These are phyloP conservation scores for Salminus brasiliensis DNA, from an alignment of 2,113 vertebrate species.

Conservation along the genomic window DNA sequence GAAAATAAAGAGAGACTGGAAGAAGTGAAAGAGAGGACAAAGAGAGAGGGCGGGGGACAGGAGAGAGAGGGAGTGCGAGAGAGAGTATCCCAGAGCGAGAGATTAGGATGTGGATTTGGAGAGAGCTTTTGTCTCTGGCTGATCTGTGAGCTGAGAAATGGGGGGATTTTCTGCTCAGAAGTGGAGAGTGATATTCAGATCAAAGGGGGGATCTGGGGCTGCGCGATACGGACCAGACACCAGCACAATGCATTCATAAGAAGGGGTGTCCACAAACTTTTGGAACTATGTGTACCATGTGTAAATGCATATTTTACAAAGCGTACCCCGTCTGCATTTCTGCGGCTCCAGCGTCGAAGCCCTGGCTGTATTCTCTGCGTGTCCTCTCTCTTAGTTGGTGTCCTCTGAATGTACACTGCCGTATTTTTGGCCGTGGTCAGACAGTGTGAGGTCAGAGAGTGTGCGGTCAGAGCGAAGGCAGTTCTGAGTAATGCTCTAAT, in stretches of 20 bases:
- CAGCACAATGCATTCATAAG: too few relatives aligned
- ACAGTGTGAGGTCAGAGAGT: neutral
- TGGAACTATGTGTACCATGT: too few relatives aligned
- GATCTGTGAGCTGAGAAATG: conserved; percentile 40
- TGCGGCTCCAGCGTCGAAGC: too few relatives aligned
- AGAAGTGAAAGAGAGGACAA: too few relatives aligned
- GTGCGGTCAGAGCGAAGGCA: neutral
- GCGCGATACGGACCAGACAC: too few relatives aligned
- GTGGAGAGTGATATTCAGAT: conserved; percentile 18
- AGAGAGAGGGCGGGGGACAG: too few relatives aligned
- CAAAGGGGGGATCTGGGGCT: conserved; percentile 26
- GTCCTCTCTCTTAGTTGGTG: conserved; percentile 18
- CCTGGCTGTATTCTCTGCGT: neutral
- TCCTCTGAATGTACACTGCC: neutral
- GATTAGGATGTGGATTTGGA: conserved; percentile 32
- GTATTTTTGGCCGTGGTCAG: conserved; percentile 34
- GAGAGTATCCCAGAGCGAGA: conserved; percentile 27
- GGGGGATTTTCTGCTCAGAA: conserved; percentile 44
- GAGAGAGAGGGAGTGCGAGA: too few relatives aligned
- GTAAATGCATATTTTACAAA: too few relatives aligned
- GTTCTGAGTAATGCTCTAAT: conserved; percentile 22
- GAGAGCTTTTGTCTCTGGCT: conserved; percentile 41
- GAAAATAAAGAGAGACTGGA: too few relatives aligned
- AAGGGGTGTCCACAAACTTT: too few relatives aligned
- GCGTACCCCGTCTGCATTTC: too few relatives aligned